Conservation (phyloP, 1,140 invertebrate genomes). For the Lysiphlebus fabarum region DNA sequence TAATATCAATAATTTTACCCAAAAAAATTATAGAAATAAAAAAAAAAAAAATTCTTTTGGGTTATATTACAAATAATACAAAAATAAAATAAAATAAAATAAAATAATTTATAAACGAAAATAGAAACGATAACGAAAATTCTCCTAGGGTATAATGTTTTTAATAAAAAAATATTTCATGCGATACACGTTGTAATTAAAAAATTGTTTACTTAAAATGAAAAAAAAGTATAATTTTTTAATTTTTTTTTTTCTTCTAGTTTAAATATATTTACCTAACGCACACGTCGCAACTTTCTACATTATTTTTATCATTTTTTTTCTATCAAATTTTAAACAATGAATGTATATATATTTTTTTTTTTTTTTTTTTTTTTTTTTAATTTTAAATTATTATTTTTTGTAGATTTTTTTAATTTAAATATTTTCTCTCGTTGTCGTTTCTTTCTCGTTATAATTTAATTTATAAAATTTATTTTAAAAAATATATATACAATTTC, state of each 20-base stretch:
- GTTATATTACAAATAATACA: too few relatives aligned
- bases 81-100: slow-evolving; percentile 26
- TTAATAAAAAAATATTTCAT: slow-evolving; percentile 42
- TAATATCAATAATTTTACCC: slow-evolving; percentile 2
- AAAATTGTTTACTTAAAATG: slow-evolving; percentile 34
- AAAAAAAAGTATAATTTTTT: slow-evolving; percentile 12
- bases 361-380: slow-evolving; percentile 5
- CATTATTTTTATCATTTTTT: slow-evolving; percentile 30
- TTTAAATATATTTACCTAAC: slow-evolving; percentile 32
- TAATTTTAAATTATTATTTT: slow-evolving; percentile 7
- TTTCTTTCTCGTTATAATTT: slow-evolving; percentile 19
- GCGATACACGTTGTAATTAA: slow-evolving; percentile 40
- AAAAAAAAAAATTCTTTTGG: not conserved
- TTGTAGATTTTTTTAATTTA: not conserved
- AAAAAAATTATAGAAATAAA: slow-evolving; percentile 9
- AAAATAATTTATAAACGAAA: slow-evolving; percentile 42
- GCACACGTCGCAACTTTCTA: slow-evolving; percentile 30
- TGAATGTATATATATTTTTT: not conserved
- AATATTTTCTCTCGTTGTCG: slow-evolving; percentile 11
- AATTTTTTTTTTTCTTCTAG: slow-evolving; percentile 37
- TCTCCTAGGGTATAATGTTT: slow-evolving; percentile 26
- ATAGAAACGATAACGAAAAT: slow-evolving; percentile 52
- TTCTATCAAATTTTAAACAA: slow-evolving; percentile 2
- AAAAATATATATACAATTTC: not conserved
- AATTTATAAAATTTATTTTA: slow-evolving; percentile 3